phyloP scores from a whole-genome alignment of 2,113 vertebrate genomes.

The Hirundichthys speculiger region DNA sequence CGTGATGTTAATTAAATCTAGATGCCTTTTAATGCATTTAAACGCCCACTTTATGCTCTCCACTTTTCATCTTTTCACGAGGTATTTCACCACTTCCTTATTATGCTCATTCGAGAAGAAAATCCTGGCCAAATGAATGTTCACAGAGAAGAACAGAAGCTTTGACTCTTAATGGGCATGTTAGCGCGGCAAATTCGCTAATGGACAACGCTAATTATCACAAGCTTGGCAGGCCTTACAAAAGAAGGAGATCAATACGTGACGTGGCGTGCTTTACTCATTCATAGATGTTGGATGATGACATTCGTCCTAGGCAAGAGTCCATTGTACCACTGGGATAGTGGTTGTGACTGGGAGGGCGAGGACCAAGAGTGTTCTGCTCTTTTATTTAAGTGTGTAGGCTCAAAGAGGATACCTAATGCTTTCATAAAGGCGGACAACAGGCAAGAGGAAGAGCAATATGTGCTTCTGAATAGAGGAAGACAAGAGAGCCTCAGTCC shows the following conservation, averaged over 20 bases:
- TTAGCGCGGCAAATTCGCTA: slow-evolving; percentile 82
- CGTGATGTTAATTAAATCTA: slow-evolving; percentile 80
- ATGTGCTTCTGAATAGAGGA: slow-evolving; percentile 50
- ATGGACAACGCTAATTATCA: slow-evolving; percentile 84
- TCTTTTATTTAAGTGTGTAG: slow-evolving; percentile 72
- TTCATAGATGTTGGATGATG: slow-evolving; percentile 75
- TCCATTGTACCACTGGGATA: slow-evolving; percentile 63
- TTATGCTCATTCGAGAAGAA: slow-evolving; percentile 77
- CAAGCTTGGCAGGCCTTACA: slow-evolving; percentile 78
- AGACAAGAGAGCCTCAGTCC: slow-evolving; percentile 40
- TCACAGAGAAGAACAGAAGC: slow-evolving; percentile 77
- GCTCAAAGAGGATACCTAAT: slow-evolving; percentile 71
- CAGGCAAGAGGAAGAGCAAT: slow-evolving; percentile 49
- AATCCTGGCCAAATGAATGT: slow-evolving; percentile 75
- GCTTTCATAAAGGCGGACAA: slow-evolving; percentile 67
- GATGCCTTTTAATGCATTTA: slow-evolving; percentile 80
- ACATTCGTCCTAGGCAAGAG: slow-evolving; percentile 75
- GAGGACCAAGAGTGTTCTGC: slow-evolving; percentile 61
- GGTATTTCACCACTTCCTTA: slow-evolving; percentile 73
- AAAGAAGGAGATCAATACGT: slow-evolving; percentile 83
- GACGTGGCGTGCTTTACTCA: slow-evolving; percentile 60
- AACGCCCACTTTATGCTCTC: slow-evolving; percentile 79
- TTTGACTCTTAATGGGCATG: slow-evolving; percentile 82
- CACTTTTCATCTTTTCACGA: slow-evolving; percentile 76
- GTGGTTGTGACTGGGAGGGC: slow-evolving; percentile 43